These are phyloP conservation scores for Limanda limanda DNA, from an alignment of 2,113 vertebrate species.

Conservation along the genomic window DNA sequence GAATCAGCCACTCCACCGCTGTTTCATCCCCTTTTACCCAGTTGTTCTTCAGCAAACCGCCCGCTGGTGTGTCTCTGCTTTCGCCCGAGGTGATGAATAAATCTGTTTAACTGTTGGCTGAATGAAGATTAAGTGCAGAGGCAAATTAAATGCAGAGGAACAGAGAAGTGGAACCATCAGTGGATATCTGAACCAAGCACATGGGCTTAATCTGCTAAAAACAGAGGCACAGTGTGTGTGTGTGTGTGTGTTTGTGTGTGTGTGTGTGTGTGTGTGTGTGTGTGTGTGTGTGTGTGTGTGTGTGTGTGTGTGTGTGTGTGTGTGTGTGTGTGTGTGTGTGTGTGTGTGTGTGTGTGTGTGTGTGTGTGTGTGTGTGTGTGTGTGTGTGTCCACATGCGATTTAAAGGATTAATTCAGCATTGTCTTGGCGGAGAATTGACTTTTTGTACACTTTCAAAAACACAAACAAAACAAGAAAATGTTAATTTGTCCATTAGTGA, in stretches of 20 bases:
- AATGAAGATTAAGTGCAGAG: slow-evolving; percentile 62
- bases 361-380: neutral
- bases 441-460: neutral
- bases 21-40: slow-evolving; percentile 38
- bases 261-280: neutral
- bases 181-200: slow-evolving; percentile 42
- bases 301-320: neutral
- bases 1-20: slow-evolving; percentile 42
- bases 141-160: slow-evolving; percentile 65
- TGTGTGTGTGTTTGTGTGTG: neutral
- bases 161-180: slow-evolving; percentile 32
- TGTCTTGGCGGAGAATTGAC: neutral
- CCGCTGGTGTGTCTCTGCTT: slow-evolving; percentile 37
- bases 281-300: neutral
- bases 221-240: slow-evolving; percentile 6
- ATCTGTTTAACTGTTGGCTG: slow-evolving; percentile 69
- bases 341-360: too few relatives aligned
- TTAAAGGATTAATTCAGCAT: neutral
- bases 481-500: neutral
- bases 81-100: slow-evolving; percentile 58
- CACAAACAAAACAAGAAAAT: neutral
- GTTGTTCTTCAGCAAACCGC: slow-evolving; percentile 31
- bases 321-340: neutral
- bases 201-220: slow-evolving; percentile 22
- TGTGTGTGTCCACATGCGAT: neutral